phyloP scores from a whole-genome alignment of 2,113 vertebrate species.

The Mustela lutreola region DNA sequence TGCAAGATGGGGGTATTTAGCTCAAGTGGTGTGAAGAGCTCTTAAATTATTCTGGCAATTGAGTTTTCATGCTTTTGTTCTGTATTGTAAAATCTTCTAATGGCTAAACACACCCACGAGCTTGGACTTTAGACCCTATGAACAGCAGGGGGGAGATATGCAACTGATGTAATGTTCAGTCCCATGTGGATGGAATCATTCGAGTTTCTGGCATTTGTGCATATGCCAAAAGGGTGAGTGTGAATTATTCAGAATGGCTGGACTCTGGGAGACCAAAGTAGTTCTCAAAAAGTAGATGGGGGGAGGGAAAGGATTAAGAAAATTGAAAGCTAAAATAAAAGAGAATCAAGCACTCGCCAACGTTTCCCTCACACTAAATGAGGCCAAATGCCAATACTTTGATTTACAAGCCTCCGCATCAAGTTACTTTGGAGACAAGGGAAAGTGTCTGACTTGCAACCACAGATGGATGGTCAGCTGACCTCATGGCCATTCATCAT shows the following conservation, averaged over 20 bases:
- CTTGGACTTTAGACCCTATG: constrained; percentile 70
- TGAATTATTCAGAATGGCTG: constrained; percentile 64
- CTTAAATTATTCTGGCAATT: constrained; percentile 81
- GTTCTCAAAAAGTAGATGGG: not conserved
- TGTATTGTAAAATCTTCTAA: constrained; percentile 76
- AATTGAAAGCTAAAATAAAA: constrained; percentile 70
- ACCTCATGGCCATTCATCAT: not conserved
- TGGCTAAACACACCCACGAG: constrained; percentile 73
- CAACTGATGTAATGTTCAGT: constrained; percentile 65
- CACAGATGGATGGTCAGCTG: constrained; percentile 41
- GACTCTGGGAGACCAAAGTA: not conserved
- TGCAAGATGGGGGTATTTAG: constrained; percentile 71
- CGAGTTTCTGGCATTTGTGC: constrained; percentile 60
- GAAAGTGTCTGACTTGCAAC: not conserved
- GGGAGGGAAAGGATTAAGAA: constrained; percentile 52
- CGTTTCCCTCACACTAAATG: constrained; percentile 50
- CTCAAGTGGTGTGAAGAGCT: constrained; percentile 78
- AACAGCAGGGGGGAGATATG: constrained; percentile 61
- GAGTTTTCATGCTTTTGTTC: constrained; percentile 75
- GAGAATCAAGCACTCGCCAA: not conserved
- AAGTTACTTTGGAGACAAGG: not conserved
- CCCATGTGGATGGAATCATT: constrained; percentile 39
- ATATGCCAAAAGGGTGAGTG: constrained; percentile 60
- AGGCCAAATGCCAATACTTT: constrained; percentile 59
- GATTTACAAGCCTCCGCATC: not conserved